Percentiles rank a stretch among this genome's conserved stretches.
Evolutionary conservation across 2,113 vertebrate species (phyloP).

Genomic region (Takifugu bimaculatus): DNA sequence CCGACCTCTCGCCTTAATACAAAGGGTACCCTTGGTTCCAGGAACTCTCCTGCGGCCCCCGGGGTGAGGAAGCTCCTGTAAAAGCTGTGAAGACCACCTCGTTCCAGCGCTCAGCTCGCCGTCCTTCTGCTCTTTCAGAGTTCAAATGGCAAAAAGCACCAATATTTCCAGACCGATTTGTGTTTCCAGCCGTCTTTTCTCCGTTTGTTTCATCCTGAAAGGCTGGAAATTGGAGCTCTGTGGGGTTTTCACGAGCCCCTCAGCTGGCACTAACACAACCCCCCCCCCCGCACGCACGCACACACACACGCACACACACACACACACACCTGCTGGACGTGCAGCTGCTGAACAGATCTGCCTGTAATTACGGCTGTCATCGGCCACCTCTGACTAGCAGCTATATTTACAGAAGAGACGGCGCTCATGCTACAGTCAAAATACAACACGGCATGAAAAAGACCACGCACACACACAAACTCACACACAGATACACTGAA

Average conservation of each 20-base stretch:
- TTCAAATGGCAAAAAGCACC: too few species aligned
- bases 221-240: conserved; percentile 7
- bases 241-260: conserved; percentile 33
- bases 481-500: conserved; percentile 2
- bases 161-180: too few species aligned
- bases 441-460: conserved; percentile 13
- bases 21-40: too few species aligned
- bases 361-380: conserved; percentile 77
- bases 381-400: conserved; percentile 64
- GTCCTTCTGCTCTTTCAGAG: too few species aligned
- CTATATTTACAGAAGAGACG: conserved; percentile 69
- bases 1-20: too few species aligned
- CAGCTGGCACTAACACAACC: conserved; percentile 2
- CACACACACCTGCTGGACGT: conserved; percentile 26
- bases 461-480: conserved; percentile 1
- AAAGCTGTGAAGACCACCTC: too few species aligned
- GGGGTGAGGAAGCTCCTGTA: too few species aligned
- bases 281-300: not conserved
- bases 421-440: not conserved
- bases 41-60: too few species aligned
- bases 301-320: conserved; percentile 16
- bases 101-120: too few species aligned
- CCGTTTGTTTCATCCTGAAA: conserved; percentile 3
- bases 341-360: conserved; percentile 67
- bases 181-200: not conserved